Conservation (phyloP, 2,888 invertebrate species). For the Epistrophe eligans region DNA sequence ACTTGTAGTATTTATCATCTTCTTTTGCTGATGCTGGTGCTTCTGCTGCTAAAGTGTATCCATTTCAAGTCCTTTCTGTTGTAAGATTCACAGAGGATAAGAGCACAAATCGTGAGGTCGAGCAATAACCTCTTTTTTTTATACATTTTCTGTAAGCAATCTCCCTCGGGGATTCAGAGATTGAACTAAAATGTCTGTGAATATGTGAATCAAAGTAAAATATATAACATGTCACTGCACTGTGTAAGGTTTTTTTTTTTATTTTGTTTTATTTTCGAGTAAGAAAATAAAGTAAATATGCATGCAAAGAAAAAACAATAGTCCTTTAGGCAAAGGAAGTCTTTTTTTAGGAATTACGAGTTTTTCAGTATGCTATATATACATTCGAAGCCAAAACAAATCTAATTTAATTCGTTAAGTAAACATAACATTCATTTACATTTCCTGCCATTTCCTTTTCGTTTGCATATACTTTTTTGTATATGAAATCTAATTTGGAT, state of each 20-base stretch:
- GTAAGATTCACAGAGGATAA: constrained; percentile 25
- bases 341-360: not conserved
- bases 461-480: not conserved
- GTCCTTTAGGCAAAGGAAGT: constrained; percentile 12
- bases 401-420: constrained; percentile 58
- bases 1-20: constrained; percentile 51
- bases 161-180: constrained; percentile 10
- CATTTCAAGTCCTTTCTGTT: constrained; percentile 14
- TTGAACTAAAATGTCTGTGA: constrained; percentile 26
- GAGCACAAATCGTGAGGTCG: constrained; percentile 33
- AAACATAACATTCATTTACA: constrained; percentile 58
- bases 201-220: constrained; percentile 18
- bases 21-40: constrained; percentile 1
- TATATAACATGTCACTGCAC: constrained; percentile 16
- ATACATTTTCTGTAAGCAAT: constrained; percentile 1
- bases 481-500: constrained; percentile 37
- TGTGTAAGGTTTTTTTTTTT: not conserved
- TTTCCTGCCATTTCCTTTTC: constrained; percentile 28
- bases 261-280: not conserved
- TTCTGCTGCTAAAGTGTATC: not conserved
- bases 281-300: constrained; percentile 16
- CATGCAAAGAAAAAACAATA: not conserved
- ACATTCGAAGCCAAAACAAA: constrained; percentile 39
- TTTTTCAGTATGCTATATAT: constrained; percentile 1
- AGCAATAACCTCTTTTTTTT: constrained; percentile 36